Evolutionary conservation across 1,140 invertebrate genomes (phyloP).

Genomic region (Apis cerana): DNA sequence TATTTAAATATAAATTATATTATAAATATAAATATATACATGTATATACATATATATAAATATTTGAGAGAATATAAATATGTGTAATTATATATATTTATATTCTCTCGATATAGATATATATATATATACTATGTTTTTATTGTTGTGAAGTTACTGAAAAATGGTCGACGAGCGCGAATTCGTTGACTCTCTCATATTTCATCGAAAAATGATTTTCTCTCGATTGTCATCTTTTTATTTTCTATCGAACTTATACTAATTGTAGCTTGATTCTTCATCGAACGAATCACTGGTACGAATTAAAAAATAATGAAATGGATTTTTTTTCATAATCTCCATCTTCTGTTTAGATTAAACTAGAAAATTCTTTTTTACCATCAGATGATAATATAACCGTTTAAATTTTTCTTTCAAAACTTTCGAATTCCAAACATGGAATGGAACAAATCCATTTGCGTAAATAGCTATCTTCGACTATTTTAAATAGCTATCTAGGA

Average conservation of each 20-base stretch:
- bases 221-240: background rate
- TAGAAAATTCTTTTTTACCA: too few relatives aligned
- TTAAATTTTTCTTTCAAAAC: too few relatives aligned
- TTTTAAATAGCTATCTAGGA: too few relatives aligned
- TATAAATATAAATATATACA: constrained; percentile 45
- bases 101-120: background rate
- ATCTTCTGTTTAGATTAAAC: background rate
- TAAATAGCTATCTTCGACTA: too few relatives aligned
- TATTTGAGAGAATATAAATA: constrained; percentile 44
- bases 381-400: too few relatives aligned
- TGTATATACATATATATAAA: constrained; percentile 43
- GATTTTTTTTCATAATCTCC: too few relatives aligned
- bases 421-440: too few relatives aligned
- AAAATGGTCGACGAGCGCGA: constrained; percentile 10
- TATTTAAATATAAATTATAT: constrained; percentile 66
- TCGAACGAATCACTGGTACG: background rate
- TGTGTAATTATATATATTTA: constrained; percentile 64
- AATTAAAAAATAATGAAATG: background rate
- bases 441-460: too few relatives aligned
- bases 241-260: background rate
- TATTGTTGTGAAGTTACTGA: constrained; percentile 63
- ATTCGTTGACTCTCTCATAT: constrained; percentile 24
- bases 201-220: constrained; percentile 34
- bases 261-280: too few relatives aligned
- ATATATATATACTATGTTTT: constrained; percentile 59